Base-by-base conservation (phyloP, 2,888 invertebrate species). In the Chirona hameri region DNA sequence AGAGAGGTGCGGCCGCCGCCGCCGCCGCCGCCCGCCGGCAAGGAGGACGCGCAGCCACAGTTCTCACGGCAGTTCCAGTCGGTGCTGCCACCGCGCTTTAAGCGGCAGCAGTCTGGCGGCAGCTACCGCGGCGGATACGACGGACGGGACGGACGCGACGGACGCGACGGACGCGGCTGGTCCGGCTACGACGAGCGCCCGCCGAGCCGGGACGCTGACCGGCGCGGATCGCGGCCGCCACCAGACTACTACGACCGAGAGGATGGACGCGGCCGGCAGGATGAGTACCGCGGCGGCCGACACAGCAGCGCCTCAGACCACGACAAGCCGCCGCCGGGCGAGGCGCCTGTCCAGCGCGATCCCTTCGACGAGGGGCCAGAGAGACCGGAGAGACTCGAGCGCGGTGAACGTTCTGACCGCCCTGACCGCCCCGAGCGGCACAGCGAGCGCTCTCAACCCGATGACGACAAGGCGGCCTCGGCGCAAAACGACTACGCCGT, bases 1-100 rank as follows among this genome's bases (percentile, higher is more conserved):
- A 0, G 46, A 21, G 24, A 18, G 76, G 18, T 24, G 14, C 76
- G 24, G 46, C 72, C 72, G 72, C 72, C 72, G 31, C 72, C 72
- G 65, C 4, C 18, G 24, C 76, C 31, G 21, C 72, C 72, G 31
- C 72, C 72, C 29, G 39, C 76, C n/a, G 60, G 24, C 39, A 76
- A 76, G 76, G 76, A 76, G 27, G 76, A 76, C 39, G 76, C 91
- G 85, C 89, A 88, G 65, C 90, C 91, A 1, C 90, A 90, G 52
- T 94, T 93, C 87, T 92, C 93, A 14, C 91, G 93, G 86, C 92
- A 92, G 85, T 95, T 94, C 88, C 94, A 94, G 88, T 92, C 91
- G 82, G 93, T 95, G 89, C 91, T 96, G 86, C 96, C 96, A 82
- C 96, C 96, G 27, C 91, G 96, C 83, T 95, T 95, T 88, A 92